Conservation (phyloP, 2,797 vertebrate species). For the Dermochelys coriacea region DNA sequence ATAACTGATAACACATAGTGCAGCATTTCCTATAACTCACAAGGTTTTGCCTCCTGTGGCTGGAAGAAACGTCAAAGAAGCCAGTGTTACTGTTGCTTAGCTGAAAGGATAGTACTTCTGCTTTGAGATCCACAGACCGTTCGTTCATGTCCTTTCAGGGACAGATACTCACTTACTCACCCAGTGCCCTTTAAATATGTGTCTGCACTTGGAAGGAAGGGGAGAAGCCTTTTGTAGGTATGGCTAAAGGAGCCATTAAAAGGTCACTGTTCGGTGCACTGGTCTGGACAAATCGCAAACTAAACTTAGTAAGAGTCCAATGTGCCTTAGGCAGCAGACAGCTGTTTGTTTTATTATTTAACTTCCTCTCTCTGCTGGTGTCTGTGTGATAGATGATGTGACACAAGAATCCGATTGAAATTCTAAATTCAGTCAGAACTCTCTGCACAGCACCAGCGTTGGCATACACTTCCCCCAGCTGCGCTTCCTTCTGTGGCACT, state of each 20-base stretch:
- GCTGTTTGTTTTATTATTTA: background rate
- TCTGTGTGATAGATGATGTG: fast-evolving
- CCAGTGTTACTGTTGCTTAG: background rate
- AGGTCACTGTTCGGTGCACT: fast-evolving
- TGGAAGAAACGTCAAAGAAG: background rate
- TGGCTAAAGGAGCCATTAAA: background rate
- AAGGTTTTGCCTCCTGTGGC: background rate
- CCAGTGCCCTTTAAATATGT: background rate
- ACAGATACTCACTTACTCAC: background rate
- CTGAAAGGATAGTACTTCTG: fast-evolving
- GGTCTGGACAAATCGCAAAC: background rate
- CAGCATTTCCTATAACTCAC: background rate
- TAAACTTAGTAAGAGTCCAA: background rate
- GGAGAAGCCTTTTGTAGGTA: background rate
- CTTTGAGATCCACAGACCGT: fast-evolving
- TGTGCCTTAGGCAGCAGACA: background rate
- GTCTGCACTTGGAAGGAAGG: background rate
- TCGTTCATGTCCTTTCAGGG: background rate
- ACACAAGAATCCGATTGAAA: background rate
- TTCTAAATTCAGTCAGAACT: background rate
- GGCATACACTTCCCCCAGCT: background rate
- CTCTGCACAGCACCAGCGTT: fast-evolving
- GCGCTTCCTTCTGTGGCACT: fast-evolving
- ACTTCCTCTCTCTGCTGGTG: background rate
- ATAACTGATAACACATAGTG: background rate